Base-by-base conservation (phyloP, 2,113 vertebrate species). In the Anguilla rostrata region DNA sequence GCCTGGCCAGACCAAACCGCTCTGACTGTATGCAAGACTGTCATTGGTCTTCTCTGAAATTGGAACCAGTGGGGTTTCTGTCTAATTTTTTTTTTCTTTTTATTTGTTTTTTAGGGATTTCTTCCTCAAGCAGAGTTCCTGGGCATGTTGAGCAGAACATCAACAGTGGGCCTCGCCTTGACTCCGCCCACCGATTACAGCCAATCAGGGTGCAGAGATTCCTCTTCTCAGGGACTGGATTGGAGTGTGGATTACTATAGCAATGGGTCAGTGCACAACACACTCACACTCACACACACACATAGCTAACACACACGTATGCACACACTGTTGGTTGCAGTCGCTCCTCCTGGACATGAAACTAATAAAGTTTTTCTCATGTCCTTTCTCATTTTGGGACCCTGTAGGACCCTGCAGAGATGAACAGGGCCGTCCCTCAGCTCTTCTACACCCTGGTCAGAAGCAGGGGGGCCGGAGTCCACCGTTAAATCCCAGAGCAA, bases 381-480 rank as follows among this genome's bases (percentile, higher is more conserved):
- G 18, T 22, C 5, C 26, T 66, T 26, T 20, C 60, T 66, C 3
- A 22, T 66, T 26, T 66, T 26, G 5, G 22, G 39, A n/a, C 78
- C 43, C 8, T 89, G 84, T 95, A 98, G 98, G 89, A 92, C 93
- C 91, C 96, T 97, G 94, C 98, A 97, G 96, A 97, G 98, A 93
- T 97, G 99, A 94, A 98, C 98, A 95, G 95, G 97, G 83, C 95
- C 98, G 94, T 99, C 98, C 94, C 97, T 98, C 94, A 99, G 97
- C 96, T 99, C 98, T 97, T 95, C 71, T 53, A 11, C 49, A 12
- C 49, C 12, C 12, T 53, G 49, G 49, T 53, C 3, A 53, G 49
- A 53, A 53, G 49, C 1, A 9, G 9, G 1, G 11, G 49, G 12
- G 49, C 12, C 49, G 0, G 49, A 53, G 7, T 11, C 8, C 49